Base-by-base conservation (phyloP, 1,140 invertebrate genomes). In the Drosophila baimaii region DNA sequence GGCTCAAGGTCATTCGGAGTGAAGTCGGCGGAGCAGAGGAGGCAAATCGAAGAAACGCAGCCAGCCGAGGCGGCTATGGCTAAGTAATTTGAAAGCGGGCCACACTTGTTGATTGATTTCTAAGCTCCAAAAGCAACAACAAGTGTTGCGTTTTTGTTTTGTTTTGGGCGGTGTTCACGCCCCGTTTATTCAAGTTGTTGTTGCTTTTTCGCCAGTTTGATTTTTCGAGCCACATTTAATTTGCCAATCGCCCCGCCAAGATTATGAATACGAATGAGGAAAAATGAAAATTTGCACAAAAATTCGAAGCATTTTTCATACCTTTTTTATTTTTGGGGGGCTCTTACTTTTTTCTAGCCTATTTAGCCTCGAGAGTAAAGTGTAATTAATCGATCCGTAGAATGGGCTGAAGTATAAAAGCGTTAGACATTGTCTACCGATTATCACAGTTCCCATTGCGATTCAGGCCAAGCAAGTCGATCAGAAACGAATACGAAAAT, bases 31-130 rank as follows among this genome's bases (percentile, higher is more conserved):
- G 55, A 37, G 43, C 35, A 29, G 41, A 47, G 64, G 47, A 64
- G 68, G 66, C 23, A 13, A 41, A 73, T 19, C 46, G 10, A 47
- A 65, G 23, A 83, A 84, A 84, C 65, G 72, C 81, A 84, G 59
- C 73, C 54, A 84, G 81, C 77, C 81, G 81, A 47, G 81, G 74
- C 79, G 75, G 37, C 54, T 72, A 43, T 55, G 31, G 49, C 62
- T 79, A 58, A 79, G 71, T 37, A 61, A 84, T 84, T 84, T 84
- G 81, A 84, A 84, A 84, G 81, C 81, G 77, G 77, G 81, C 81
- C 72, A 77, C 81, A 83, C 81, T 83, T 84, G 77, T 52, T 84
- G 81, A 85, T 84, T 84, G 81, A 84, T 84, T 84, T 84, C 66
- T 65, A 80, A 52, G 51, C 55, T 46, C 31, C 57, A 37, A 46